Evolutionary conservation across 2,113 vertebrate genomes (phyloP).

Genomic region (Tachysurus vachellii): DNA sequence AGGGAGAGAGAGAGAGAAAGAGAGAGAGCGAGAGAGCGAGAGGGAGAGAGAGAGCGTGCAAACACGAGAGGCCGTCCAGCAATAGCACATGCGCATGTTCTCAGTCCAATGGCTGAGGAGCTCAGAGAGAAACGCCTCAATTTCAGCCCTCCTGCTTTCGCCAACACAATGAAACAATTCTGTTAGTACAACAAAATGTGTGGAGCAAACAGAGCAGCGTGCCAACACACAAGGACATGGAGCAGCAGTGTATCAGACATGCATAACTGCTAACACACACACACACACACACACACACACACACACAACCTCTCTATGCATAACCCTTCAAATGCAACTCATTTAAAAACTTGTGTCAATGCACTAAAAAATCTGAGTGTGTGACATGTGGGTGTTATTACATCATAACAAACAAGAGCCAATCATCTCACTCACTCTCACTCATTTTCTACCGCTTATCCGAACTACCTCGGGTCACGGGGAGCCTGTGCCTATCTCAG

Average conservation of each 20-base stretch:
- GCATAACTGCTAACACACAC: not conserved
- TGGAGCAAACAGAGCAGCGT: constrained; percentile 29
- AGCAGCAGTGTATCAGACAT: not conserved
- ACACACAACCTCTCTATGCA: not conserved
- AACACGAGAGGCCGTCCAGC: not conserved
- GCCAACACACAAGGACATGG: constrained; percentile 6
- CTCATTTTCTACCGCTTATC: too few relatives aligned
- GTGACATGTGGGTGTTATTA: not conserved
- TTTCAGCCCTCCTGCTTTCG: constrained; percentile 21
- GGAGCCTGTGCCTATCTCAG: too few relatives aligned
- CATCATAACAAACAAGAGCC: not conserved
- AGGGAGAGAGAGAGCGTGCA: not conserved
- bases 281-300: not conserved
- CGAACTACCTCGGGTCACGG: too few relatives aligned
- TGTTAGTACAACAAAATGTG: constrained; percentile 32
- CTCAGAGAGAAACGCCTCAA: not conserved
- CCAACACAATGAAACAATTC: constrained; percentile 38
- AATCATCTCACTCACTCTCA: too few relatives aligned
- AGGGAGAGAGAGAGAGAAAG: not conserved
- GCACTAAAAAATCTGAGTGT: not conserved
- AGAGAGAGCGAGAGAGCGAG: not conserved
- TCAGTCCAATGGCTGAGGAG: constrained; percentile 19
- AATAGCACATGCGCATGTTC: not conserved
- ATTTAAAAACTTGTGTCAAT: not conserved
- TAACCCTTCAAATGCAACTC: not conserved